Base-by-base conservation (phyloP, 2,888 invertebrate species). In the Sarcophaga carnaria region DNA sequence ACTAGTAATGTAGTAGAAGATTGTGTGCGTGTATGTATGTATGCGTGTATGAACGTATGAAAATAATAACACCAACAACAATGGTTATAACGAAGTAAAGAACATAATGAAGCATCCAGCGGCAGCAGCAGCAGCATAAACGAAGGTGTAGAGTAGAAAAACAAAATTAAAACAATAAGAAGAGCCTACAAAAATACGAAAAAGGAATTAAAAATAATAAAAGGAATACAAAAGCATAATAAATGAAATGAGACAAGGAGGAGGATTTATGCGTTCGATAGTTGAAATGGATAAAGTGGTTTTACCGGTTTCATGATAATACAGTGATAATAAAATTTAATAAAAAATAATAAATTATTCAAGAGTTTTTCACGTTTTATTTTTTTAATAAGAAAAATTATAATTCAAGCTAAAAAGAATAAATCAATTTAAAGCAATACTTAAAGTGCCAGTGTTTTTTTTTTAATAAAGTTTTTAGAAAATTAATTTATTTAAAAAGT, bases 151-250 rank as follows among this genome's bases (percentile, higher is more conserved):
- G 80, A 63, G 83, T 82, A 83, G 59, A 87, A 72, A 64, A 83
- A 74, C 72, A 81, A 64, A 47, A 79, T 37, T 63, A 72, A n/a
- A 60, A 75, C 22, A 59, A 80, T 47, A 45, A 63, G 37, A 22
- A 76, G 10, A 76, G 64, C 60, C 54, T 70, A 71, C 22, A 67
- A 64, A 74, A 76, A 72, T 71, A 81, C 60, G 72, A 88, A 87
- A 85, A 69, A 88, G 80, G 82, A 63, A 90, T 37, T 37, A 37
- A 37, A 37, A 37, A 37, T 37, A 37, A 37, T 37, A 37, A 37
- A 37, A 37, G 88, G 83, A 85, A 88, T 82, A 79, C 84, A 88
- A 90, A 88, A 86, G 86, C 85, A 89, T 88, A 69, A 83, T 80
- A 88, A 88, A 88, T 60, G 45, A 78, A 72, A 77, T 67, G 66